Conservation (phyloP, 1,140 invertebrate genomes). For the Temnothorax curvispinosus region DNA sequence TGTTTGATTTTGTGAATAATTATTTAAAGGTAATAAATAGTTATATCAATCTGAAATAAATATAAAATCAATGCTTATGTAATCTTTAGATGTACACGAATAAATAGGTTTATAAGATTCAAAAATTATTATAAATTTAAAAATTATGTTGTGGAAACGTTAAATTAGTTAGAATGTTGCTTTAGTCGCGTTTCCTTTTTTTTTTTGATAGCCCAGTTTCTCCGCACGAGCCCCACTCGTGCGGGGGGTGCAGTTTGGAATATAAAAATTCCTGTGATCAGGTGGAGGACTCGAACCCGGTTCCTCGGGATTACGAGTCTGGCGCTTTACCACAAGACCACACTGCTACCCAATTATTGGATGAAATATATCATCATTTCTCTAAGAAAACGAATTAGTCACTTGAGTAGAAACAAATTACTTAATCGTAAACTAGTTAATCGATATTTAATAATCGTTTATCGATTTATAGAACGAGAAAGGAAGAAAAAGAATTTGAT, state of each 20-base stretch:
- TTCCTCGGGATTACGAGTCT: no score
- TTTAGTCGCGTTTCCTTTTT: no score
- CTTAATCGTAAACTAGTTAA: background rate
- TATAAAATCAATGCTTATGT: background rate
- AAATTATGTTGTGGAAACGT: no score
- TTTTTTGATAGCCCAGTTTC: no score
- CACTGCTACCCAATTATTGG: background rate
- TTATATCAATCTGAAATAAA: background rate
- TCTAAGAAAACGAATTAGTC: background rate
- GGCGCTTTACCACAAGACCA: no score
- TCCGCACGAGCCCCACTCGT: no score
- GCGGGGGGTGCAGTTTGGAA: no score
- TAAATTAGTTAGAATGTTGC: no score
- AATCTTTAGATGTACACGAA: background rate
- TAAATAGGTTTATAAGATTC: background rate
- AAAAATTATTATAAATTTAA: background rate
- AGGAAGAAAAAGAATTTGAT: background rate
- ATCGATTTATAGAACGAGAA: background rate
- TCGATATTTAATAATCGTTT: constrained; percentile 16
- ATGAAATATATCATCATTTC: background rate
- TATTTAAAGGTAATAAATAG: background rate
- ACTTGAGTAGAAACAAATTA: background rate
- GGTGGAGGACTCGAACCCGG: no score
- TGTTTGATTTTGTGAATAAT: background rate
- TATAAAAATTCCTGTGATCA: no score